Conservation (phyloP, 2,888 invertebrate species). For the Idaea straminata region DNA sequence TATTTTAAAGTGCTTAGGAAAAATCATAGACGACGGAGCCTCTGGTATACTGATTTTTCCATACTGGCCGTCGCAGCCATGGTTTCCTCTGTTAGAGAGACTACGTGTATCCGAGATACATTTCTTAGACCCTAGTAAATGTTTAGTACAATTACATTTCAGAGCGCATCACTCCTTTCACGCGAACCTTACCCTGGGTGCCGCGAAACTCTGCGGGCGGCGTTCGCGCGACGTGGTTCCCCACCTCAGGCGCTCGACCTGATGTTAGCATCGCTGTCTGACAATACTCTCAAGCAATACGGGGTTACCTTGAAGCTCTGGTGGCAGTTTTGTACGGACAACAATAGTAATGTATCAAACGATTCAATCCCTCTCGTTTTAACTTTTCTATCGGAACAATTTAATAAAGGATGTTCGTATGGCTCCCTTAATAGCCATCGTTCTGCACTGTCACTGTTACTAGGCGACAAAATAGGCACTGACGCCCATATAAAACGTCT, state of each 20-base stretch:
- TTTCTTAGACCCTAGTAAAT: conserved; percentile 3
- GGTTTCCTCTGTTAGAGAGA: conserved; percentile 6
- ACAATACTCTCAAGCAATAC: conserved; percentile 23
- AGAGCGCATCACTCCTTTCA: conserved; percentile 11
- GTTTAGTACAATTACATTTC: conserved; percentile 9
- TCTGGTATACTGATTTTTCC: conserved; percentile 23
- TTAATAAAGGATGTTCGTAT: conserved; percentile 25
- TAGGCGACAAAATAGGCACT: conserved; percentile 22
- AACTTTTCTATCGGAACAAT: conserved; percentile 26
- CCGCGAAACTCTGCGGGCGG: conserved; percentile 15
- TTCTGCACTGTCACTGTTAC: conserved; percentile 30
- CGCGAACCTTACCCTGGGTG: conserved; percentile 14
- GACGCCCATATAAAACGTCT: conserved; percentile 24
- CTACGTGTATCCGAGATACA: conserved; percentile 10
- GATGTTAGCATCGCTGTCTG: conserved; percentile 17
- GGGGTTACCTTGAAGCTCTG: conserved; percentile 16
- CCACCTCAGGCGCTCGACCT: conserved; percentile 7
- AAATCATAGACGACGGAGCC: conserved; percentile 25
- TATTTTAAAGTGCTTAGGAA: conserved; percentile 21
- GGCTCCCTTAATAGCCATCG: conserved; percentile 30
- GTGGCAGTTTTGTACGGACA: conserved; percentile 19
- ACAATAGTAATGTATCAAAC: background rate
- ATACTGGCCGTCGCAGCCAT: too few relatives aligned
- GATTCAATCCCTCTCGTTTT: background rate
- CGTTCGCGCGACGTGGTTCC: conserved; percentile 7